Evolutionary conservation across 2,797 vertebrate genomes (phyloP).

Genomic region (Cyprinodon diabolis): DNA sequence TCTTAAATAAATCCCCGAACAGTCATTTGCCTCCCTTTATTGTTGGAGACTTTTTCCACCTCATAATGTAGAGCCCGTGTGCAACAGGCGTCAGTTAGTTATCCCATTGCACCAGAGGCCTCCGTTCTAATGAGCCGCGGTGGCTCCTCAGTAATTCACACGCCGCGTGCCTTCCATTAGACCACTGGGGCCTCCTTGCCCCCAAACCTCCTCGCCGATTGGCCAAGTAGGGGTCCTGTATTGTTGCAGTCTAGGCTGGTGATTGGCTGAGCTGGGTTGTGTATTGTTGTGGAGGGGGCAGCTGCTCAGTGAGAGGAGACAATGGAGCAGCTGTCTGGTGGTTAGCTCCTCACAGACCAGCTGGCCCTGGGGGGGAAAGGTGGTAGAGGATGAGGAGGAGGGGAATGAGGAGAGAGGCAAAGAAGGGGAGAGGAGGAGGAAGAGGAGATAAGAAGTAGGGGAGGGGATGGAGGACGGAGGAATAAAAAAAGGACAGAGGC

Average conservation of each 20-base stretch:
- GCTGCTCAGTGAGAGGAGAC: constrained; percentile 98
- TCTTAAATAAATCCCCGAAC: constrained; percentile 49
- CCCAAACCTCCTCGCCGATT: constrained; percentile 86
- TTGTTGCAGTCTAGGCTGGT: constrained; percentile 88
- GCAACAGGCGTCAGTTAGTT: constrained; percentile 83
- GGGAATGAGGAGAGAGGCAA: constrained; percentile 83
- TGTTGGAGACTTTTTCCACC: constrained; percentile 63
- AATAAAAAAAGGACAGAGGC: constrained; percentile 68
- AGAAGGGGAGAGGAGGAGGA: constrained; percentile 79
- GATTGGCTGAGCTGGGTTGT: constrained; percentile 86
- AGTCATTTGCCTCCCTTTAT: constrained; percentile 58
- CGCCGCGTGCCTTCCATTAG: constrained; percentile 98
- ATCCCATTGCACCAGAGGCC: constrained; percentile 75
- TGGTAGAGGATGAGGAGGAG: constrained; percentile 80
- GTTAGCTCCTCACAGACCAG: constrained; percentile 99
- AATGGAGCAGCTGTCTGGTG: constrained; percentile 99
- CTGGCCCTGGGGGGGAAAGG: constrained; percentile 88
- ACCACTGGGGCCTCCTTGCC: constrained; percentile 86
- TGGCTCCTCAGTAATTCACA: constrained; percentile 82
- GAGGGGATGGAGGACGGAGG: constrained; percentile 79
- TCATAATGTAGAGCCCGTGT: constrained; percentile 72
- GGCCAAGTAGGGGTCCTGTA: constrained; percentile 85
- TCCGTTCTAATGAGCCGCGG: constrained; percentile 78
- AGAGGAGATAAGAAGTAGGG: constrained; percentile 67
- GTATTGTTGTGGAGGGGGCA: constrained; percentile 98